A percentile compares a stretch with the other conserved stretches of the same genome.
phyloP scores from a whole-genome alignment of 2,888 invertebrate species.

The Biston betularia region DNA sequence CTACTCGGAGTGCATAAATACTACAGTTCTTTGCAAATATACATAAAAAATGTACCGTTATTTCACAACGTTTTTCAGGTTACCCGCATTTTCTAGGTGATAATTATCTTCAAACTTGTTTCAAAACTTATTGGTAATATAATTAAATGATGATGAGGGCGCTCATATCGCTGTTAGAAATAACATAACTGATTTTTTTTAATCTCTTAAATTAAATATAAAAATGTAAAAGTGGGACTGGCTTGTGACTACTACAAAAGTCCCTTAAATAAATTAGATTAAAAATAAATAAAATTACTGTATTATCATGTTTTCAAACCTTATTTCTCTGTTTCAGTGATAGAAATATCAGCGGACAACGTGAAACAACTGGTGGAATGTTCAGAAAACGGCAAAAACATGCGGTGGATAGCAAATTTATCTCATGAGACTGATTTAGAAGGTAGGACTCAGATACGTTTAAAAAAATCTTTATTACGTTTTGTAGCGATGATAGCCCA shows the following conservation, averaged over 20 bases:
- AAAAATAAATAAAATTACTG: too few relatives aligned
- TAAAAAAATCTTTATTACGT: background rate
- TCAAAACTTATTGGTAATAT: background rate
- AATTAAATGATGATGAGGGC: background rate
- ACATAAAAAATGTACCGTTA: background rate
- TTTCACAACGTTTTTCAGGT: background rate
- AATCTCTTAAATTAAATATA: too few relatives aligned
- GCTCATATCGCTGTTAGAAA: background rate
- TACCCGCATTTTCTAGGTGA: background rate
- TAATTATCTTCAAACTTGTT: background rate
- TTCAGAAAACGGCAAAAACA: constrained; percentile 70
- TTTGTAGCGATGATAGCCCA: too few relatives aligned
- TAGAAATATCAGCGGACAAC: constrained; percentile 73
- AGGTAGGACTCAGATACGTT: constrained; percentile 53
- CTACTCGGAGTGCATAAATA: too few relatives aligned
- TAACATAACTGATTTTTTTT: background rate
- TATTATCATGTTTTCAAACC: too few relatives aligned
- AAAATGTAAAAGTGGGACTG: too few relatives aligned
- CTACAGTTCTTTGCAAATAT: background rate
- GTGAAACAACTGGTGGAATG: constrained; percentile 62
- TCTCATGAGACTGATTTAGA: constrained; percentile 70
- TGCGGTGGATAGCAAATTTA: constrained; percentile 65
- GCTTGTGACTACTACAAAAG: too few relatives aligned
- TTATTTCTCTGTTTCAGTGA: constrained; percentile 65
- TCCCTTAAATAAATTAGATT: too few relatives aligned